Base-by-base conservation (phyloP, 1,140 invertebrate genomes). In the Uloborus diversus region DNA sequence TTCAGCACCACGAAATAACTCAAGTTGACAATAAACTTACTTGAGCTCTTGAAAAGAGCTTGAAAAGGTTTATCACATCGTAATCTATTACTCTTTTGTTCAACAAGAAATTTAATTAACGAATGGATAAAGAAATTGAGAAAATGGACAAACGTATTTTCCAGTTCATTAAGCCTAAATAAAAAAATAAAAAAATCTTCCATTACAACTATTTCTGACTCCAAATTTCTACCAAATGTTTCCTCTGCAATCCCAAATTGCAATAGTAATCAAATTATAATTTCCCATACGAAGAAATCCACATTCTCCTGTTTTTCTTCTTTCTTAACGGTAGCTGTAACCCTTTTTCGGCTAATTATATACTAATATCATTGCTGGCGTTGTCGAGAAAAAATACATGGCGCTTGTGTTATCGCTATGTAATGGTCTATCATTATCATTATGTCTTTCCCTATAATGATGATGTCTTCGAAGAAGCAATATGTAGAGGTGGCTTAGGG, bases 51-150 rank as follows among this genome's bases (percentile, higher is more conserved):
- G n/a, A n/a, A n/a, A n/a, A n/a, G n/a, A n/a, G n/a, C n/a, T n/a
- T n/a, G n/a, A n/a, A n/a, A n/a, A n/a, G n/a, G n/a, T n/a, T n/a
- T n/a, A n/a, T n/a, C n/a, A n/a, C n/a, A n/a, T n/a, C n/a, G n/a
- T n/a, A n/a, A n/a, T n/a, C n/a, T n/a, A n/a, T n/a, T n/a, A n/a
- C n/a, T n/a, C n/a, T n/a, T n/a, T n/a, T n/a, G n/a, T n/a, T n/a
- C n/a, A 28, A 61, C 28, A 37, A 28, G 37, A 73, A 73, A 73
- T 61, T 73, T 57, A 73, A 73, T 73, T 73, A 61, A 23, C 37
- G 25, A 53, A 53, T 27, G 27, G 59, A 11, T n/a, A 33, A 56
- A 66, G 23, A n/a, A 66, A 37, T 28, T 7, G 27, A 14, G 5
- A 42, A 49, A 66, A 28, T 56, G 30, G 17, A 13, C 17, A 9